These are phyloP conservation scores for Rhagoletis pomonella DNA, from an alignment of 1,140 invertebrate genomes.

Conservation along the genomic window DNA sequence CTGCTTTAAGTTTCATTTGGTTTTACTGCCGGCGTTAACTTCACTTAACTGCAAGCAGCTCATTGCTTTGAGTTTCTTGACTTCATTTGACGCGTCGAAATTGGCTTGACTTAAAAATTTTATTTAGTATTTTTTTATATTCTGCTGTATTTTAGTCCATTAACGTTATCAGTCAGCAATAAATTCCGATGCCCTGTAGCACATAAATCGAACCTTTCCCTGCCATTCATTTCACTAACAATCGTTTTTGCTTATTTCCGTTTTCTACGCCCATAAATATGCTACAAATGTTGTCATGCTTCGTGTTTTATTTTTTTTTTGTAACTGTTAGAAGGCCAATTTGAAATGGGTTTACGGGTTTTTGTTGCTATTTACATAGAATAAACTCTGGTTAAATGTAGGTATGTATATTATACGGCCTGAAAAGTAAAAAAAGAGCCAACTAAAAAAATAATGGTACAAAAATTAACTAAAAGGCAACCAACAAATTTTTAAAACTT, in stretches of 20 bases:
- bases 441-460: too few relatives aligned
- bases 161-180: neutral
- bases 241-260: slow-evolving; percentile 11
- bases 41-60: too few relatives aligned
- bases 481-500: too few relatives aligned
- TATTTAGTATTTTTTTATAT: neutral
- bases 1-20: too few relatives aligned
- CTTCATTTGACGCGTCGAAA: neutral
- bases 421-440: too few relatives aligned
- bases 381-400: neutral
- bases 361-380: neutral
- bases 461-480: too few relatives aligned
- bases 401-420: too few relatives aligned
- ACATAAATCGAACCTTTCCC: slow-evolving; percentile 32
- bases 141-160: neutral
- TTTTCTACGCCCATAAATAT: slow-evolving; percentile 29
- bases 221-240: neutral
- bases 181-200: neutral
- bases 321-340: neutral
- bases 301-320: neutral
- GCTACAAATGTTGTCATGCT: neutral
- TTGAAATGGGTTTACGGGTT: neutral
- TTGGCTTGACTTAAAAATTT: neutral
- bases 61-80: neutral
- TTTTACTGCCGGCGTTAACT: too few relatives aligned